A percentile compares a stretch with the other conserved stretches of the same genome.
Conservation (phyloP, 2,113 vertebrate species). For the Indri indri region DNA sequence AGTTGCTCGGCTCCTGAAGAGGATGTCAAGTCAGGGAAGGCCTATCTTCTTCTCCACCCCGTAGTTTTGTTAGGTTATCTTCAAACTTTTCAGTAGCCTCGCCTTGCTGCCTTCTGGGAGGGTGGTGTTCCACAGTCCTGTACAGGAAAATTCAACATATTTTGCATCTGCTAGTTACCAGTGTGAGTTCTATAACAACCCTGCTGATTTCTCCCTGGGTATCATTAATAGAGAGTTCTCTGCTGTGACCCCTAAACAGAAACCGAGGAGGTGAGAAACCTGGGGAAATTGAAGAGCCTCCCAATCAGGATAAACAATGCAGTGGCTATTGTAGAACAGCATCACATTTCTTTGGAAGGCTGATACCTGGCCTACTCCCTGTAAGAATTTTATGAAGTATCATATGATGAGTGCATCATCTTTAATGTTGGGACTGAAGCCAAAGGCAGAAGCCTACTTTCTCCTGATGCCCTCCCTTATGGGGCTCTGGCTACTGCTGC, state of each 20-base stretch:
- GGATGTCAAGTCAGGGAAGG: conserved; percentile 82
- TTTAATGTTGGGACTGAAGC: not conserved
- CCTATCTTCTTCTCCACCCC: conserved; percentile 88
- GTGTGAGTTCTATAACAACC: conserved; percentile 87
- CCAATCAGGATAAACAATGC: not conserved
- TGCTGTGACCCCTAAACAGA: conserved; percentile 51
- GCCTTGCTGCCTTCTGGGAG: conserved; percentile 84
- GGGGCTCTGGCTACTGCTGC: not conserved
- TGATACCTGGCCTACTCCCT: not conserved
- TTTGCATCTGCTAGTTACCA: conserved; percentile 86
- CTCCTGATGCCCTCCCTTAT: no score
- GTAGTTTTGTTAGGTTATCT: conserved; percentile 87
- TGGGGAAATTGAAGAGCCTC: not conserved
- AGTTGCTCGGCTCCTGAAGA: conserved; percentile 77
- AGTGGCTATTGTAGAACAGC: not conserved
- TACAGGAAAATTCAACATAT: conserved; percentile 79
- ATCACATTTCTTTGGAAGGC: not conserved
- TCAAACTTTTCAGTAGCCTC: conserved; percentile 86
- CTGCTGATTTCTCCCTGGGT: conserved; percentile 88
- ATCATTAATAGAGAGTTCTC: conserved; percentile 86
- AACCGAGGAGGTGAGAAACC: not conserved
- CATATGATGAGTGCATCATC: not conserved
- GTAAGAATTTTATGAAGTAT: not conserved
- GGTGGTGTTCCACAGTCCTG: conserved; percentile 84
- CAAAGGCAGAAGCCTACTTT: not conserved